A percentile compares a stretch with the other conserved stretches of the same genome.
These are phyloP conservation scores for Automeris io DNA, from an alignment of 2,888 invertebrate genomes.

Conservation along the genomic window DNA sequence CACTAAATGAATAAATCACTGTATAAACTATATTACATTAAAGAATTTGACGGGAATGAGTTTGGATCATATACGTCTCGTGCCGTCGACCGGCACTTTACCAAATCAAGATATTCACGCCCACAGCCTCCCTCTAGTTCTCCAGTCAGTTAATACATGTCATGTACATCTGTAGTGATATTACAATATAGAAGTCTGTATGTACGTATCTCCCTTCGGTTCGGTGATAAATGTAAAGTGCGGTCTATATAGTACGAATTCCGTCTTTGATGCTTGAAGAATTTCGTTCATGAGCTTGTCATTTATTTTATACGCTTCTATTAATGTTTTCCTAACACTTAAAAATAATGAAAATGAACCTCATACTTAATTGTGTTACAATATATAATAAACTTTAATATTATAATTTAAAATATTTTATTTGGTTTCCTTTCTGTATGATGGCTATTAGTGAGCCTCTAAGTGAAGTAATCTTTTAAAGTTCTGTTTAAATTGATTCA, in stretches of 20 bases:
- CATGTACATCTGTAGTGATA: conserved; percentile 50
- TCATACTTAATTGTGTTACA: too few relatives aligned
- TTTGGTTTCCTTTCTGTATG: not conserved
- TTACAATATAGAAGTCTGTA: conserved; percentile 20
- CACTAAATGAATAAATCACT: conserved; percentile 60
- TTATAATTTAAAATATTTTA: not conserved
- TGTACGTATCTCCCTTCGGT: not conserved
- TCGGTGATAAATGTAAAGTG: conserved; percentile 29
- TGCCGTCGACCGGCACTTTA: conserved; percentile 57
- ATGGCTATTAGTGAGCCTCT: not conserved
- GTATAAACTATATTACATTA: conserved; percentile 46
- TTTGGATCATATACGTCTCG: conserved; percentile 44
- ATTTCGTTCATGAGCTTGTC: not conserved
- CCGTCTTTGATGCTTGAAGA: not conserved
- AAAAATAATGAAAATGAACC: too few relatives aligned
- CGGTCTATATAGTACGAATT: conserved; percentile 34
- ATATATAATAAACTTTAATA: too few relatives aligned
- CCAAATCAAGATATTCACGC: conserved; percentile 50
- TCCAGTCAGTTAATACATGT: conserved; percentile 48
- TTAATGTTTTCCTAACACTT: too few relatives aligned
- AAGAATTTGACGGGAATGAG: conserved; percentile 47
- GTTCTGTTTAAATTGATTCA: too few relatives aligned
- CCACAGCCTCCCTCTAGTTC: conserved; percentile 66
- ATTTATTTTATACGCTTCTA: not conserved
- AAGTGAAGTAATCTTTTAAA: not conserved